Evolutionary conservation across 2,888 invertebrate species (phyloP), one percentile per base, ranked within the genome.

Genomic region (Acleris cristana): DNA sequence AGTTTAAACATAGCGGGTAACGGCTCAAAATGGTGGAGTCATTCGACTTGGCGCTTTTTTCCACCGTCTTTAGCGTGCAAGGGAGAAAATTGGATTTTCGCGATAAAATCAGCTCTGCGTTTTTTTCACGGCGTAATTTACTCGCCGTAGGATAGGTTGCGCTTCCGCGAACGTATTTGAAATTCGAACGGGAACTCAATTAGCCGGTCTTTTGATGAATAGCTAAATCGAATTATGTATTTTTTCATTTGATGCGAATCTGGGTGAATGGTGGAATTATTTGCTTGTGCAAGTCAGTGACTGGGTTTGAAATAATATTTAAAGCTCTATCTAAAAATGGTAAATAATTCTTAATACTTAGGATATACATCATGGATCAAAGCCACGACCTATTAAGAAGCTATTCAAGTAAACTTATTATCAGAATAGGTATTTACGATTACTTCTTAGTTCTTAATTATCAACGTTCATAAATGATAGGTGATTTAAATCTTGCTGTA

Each of bases 41-140:
- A 92, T 91, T 89, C 92, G 87, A 87, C 89, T 92, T 89, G 87
- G 86, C 92, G 90, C 90, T 90, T 92, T 92, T 89, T 92, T 89
- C 88, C 85, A 82, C 84, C 89, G 90, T 92, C 92, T 92, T 91
- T 91, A 87, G 90, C 91, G 90, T 92, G 91, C 90, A 80, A 88
- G 89, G 90, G 90, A 90, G 92, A 92, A 92, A 92, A 92, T 92
- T 92, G 92, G 90, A 90, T 92, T 91, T 92, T 88, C 91, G 89
- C 88, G 92, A 91, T 92, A 91, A 92, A 92, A 92, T 92, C 92
- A 88, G 88, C 89, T 89, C 86, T 84, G 83, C 83, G 80, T 89
- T 48, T 90, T 88, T 86, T 87, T 85, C 82, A 76, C 81, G 81
- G 86, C 83, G 87, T 90, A 88, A 90, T 91, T 90, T 88, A 86